phyloP scores from a whole-genome alignment of 2,888 invertebrate species.

The Morpho achilles region DNA sequence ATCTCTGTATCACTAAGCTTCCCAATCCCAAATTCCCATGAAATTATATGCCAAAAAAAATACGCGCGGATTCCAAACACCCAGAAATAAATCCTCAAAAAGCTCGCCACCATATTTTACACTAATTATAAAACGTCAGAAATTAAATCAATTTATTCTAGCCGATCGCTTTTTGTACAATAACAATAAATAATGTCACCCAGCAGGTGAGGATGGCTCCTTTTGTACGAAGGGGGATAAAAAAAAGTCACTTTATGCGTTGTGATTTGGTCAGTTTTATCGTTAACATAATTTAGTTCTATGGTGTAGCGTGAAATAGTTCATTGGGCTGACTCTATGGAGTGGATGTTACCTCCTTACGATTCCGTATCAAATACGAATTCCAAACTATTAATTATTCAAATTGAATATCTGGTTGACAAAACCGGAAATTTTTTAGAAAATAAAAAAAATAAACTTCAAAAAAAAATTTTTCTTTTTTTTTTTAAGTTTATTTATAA shows the following conservation, averaged over 20 bases:
- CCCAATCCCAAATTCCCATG: conserved; percentile 3
- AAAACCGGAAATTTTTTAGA: too few species aligned
- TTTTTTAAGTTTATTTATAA: too few species aligned
- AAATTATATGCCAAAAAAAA: not conserved
- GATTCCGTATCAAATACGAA: not conserved
- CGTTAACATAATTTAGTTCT: conserved; percentile 67
- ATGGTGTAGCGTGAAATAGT: conserved; percentile 69
- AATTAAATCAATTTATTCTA: conserved; percentile 67
- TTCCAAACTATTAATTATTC: not conserved
- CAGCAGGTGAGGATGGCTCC: conserved; percentile 68
- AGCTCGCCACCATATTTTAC: conserved; percentile 66
- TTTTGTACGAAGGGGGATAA: conserved; percentile 47
- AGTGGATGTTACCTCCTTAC: conserved; percentile 37
- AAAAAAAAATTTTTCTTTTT: too few species aligned
- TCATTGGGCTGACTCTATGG: conserved; percentile 36
- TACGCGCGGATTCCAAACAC: conserved; percentile 19
- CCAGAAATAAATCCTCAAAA: conserved; percentile 31
- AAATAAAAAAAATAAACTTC: too few species aligned
- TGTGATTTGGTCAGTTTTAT: conserved; percentile 73
- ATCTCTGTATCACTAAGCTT: too few species aligned
- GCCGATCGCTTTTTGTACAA: conserved; percentile 36
- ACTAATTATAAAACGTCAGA: conserved; percentile 66
- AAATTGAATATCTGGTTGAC: too few species aligned
- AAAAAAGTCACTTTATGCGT: conserved; percentile 58
- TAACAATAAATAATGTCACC: conserved; percentile 65